phyloP scores from a whole-genome alignment of 2,888 invertebrate genomes.

The Stenodera caucasica region DNA sequence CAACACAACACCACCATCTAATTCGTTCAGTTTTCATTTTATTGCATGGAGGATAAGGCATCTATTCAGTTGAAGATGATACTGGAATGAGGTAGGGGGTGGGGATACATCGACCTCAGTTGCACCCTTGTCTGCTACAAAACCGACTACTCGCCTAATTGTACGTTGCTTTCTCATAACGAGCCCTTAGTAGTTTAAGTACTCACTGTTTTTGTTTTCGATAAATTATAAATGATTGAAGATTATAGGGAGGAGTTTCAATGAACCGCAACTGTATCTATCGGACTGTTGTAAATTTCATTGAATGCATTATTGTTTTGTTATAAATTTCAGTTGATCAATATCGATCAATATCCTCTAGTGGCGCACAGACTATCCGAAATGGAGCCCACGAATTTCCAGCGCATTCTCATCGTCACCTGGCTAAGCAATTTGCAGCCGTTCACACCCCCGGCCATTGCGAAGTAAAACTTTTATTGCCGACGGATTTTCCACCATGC shows the following conservation, averaged over 20 bases:
- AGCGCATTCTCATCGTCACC: conserved; percentile 34
- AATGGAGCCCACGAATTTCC: conserved; percentile 34
- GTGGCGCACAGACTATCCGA: background rate
- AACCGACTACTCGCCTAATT: background rate
- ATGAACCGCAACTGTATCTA: background rate
- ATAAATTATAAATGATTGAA: background rate
- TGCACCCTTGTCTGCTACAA: background rate
- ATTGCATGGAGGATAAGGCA: background rate
- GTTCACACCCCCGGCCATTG: conserved; percentile 18
- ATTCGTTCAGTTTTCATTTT: background rate
- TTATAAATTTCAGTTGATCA: background rate
- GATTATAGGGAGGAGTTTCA: background rate
- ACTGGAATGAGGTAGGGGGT: background rate
- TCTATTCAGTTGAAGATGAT: background rate
- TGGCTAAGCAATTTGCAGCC: conserved; percentile 34
- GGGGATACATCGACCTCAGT: background rate
- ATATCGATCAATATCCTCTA: background rate
- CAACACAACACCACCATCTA: background rate
- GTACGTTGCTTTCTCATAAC: background rate
- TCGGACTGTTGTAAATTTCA: background rate
- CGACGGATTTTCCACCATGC: no score
- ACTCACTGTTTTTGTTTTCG: background rate
- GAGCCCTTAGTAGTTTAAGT: no score
- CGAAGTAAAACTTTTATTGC: conserved; percentile 16
- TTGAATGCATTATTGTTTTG: no score